Evolutionary conservation across 2,888 invertebrate genomes (phyloP), one percentile per base, ranked within the genome.

Genomic region (Brenthis hecate): DNA sequence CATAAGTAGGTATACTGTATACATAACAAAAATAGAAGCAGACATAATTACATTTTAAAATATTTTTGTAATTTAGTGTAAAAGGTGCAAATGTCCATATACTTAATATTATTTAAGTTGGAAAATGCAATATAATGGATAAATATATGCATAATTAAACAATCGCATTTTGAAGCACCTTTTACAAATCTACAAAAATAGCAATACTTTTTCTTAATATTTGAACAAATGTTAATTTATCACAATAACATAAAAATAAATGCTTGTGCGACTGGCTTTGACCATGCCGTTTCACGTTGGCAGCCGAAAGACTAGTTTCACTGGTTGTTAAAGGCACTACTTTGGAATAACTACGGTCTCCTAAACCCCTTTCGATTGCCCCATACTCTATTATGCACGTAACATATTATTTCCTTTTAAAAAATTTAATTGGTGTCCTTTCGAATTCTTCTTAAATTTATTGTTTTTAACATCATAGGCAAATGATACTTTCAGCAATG

Each of bases 181-280:
- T 63, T 64, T 48, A n/a, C 64, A 56, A 64, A 62, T 62, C 1
- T 3, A 62, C 50, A 53, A 32, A n/a, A 47, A 23, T 48, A 19
- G 19, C n/a, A 64, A 23, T 23, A 4, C 28, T 61, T 36, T 55
- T 43, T 56, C 48, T 58, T 58, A 62, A 57, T n/a, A 68, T 74
- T 73, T 60, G 71, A 73, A 70, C 66, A 69, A 70, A 67, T 55
- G 56, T 61, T 61, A 69, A 66, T 75, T 74, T 77, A 78, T 78
- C 77, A 79, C 78, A 79, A 77, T 74, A 89, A 91, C 89, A 89
- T 86, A 89, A 91, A 92, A 91, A 92, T 92, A 92, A 92, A 92
- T 92, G 92, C 92, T 91, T 80, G 80, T 85, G 82, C 84, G 90
- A 91, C 90, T 89, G 89, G 83, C 89, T 86, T 82, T 81, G 75